Evolutionary conservation across 2,888 invertebrate species (phyloP).

Genomic region (Osmoderma eremita): DNA sequence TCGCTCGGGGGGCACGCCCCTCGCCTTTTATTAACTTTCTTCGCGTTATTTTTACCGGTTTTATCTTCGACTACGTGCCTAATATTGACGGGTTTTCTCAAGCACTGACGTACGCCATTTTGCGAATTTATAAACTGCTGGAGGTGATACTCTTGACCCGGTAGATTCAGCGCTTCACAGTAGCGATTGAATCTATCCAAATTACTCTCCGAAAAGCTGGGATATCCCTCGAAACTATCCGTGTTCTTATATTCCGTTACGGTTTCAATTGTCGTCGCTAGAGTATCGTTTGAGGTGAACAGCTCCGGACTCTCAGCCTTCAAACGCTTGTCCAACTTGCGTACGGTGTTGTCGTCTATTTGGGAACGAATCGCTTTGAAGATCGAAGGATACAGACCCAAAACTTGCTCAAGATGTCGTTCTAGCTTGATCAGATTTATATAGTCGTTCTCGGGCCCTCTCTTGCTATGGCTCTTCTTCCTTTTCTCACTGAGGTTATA

Average conservation of each 20-base stretch:
- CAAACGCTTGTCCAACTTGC: constrained; percentile 18
- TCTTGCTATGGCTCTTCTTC: constrained; percentile 2
- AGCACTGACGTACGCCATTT: constrained; percentile 3
- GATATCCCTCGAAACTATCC: constrained; percentile 29
- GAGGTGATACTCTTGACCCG: constrained; percentile 23
- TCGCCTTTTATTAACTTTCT: neutral
- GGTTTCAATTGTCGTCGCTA: constrained; percentile 39
- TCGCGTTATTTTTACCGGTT: neutral
- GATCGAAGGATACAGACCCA: constrained; percentile 40
- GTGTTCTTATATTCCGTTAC: constrained; percentile 36
- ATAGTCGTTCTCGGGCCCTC: constrained; percentile 32
- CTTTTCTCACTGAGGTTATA: constrained; percentile 14
- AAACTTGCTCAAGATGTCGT: constrained; percentile 38
- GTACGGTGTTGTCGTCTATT: constrained; percentile 28
- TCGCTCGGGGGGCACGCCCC: constrained; percentile 23
- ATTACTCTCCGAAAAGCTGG: constrained; percentile 33
- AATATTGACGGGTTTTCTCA: neutral
- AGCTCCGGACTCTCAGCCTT: constrained; percentile 27
- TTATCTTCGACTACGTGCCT: neutral
- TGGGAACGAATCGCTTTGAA: constrained; percentile 41
- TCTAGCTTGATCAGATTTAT: constrained; percentile 38
- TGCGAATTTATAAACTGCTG: constrained; percentile 24
- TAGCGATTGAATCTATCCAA: constrained; percentile 21
- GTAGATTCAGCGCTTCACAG: constrained; percentile 10
- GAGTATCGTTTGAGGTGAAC: constrained; percentile 34